Percentiles rank a stretch among this genome's conserved stretches.
Conservation (phyloP, 2,888 invertebrate genomes). For the Escarpia spicata region DNA sequence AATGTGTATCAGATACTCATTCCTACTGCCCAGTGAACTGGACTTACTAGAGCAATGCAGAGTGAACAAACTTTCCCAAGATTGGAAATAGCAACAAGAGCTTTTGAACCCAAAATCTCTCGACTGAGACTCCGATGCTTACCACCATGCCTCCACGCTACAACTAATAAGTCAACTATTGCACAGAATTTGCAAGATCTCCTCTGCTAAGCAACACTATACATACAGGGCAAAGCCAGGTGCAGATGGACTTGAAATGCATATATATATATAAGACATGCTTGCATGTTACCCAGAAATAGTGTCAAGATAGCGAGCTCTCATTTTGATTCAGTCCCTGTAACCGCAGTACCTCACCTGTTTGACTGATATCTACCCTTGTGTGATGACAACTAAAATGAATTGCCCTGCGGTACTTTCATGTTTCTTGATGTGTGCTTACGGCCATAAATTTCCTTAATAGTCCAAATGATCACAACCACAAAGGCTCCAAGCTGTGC, state of each 20-base stretch:
- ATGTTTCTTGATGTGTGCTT: not conserved
- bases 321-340: not conserved
- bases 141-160: no score
- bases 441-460: not conserved
- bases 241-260: not conserved
- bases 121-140: no score
- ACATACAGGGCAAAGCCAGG: no score
- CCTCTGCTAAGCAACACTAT: no score
- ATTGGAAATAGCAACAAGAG: no score
- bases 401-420: not conserved
- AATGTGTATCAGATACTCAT: no score
- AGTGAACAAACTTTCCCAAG: no score
- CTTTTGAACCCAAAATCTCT: no score
- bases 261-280: not conserved
- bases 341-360: not conserved
- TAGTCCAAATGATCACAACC: not conserved
- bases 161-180: no score
- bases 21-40: no score
- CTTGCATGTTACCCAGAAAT: not conserved
- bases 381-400: not conserved
- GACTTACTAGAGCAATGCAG: no score
- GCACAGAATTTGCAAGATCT: no score
- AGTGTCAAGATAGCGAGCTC: not conserved
- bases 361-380: not conserved
- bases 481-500: conserved; percentile 5